Base-by-base conservation (phyloP, 2,888 invertebrate species). In the Acanthoscelides obtectus region DNA sequence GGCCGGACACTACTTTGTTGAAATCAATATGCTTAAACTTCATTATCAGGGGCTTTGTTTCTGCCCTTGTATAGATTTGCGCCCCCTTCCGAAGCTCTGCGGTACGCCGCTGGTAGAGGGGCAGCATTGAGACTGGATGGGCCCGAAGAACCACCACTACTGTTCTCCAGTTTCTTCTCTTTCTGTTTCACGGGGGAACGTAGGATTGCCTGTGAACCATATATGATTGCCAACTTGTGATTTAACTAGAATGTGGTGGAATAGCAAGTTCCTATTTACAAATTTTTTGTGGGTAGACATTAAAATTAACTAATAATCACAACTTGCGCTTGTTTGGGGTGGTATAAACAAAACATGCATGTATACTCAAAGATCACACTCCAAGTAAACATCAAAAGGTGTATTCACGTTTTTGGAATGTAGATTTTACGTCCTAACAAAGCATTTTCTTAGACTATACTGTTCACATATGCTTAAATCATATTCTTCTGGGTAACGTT, bases 1-100 rank as follows among this genome's bases (percentile, higher is more conserved):
- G n/a, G n/a, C n/a, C n/a, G n/a, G n/a, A n/a, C n/a, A n/a, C n/a
- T n/a, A n/a, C n/a, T n/a, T n/a, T n/a, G n/a, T n/a, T n/a, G n/a
- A n/a, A n/a, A n/a, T n/a, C n/a, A n/a, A n/a, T n/a, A n/a, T n/a
- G 22, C 5, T 67, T 67, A 67, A 22, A 67, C 22, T 67, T 70
- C 70, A 20, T 45, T 67, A 20, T 27, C 70, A 22, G 72, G 17
- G 8, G 72, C 73, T 64, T 94, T 94, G 86, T 95, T 95, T 84
- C 94, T 92, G 86, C 88, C 80, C 17, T 72, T 72, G 80, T 90
- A 90, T 64, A 91, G 89, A 73, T 93, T 93, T 17, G 94, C 93
- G 2, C 94, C 94, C 22, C 94, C 94, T 82, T 95, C 94, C 0
- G 94, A 94, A 22, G 94, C 94, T 64, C 94, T 89, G 22, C 94